Base-by-base conservation (phyloP, 2,888 invertebrate genomes). In the Matsumyia berberina region DNA sequence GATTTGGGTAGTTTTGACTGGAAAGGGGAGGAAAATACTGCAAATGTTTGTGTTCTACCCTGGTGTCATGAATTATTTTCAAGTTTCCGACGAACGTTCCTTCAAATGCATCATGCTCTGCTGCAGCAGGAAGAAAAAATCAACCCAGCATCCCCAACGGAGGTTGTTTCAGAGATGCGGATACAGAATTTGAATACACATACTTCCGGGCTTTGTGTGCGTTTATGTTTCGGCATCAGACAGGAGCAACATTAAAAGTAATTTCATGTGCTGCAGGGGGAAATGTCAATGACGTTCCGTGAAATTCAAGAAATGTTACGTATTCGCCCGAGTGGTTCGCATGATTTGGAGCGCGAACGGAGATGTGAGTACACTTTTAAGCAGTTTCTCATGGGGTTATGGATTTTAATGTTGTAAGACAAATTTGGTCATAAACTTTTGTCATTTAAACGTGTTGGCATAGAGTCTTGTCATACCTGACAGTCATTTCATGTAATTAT, bases 51-150 rank as follows among this genome's bases (percentile, higher is more conserved):
- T n/a, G 31, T 31, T 11, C 15, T 62, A 44, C 33, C 17, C 31
- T n/a, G 24, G 39, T 81, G 70, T 53, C 66, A 66, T 82, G 66
- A 72, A 78, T 72, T 72, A 82, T 78, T 82, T 72, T 39, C 6
- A 17, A 53, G 53, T 62, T 72, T 66, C 17, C 37, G 39, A 57
- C 37, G 9, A 53, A 55, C 39, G 51, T 44, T 53, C 49, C 49
- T 9, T 33, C 17, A 33, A 76, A 62, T 64, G 42, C 58, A 66
- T 66, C 69, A 29, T 62, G 51, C 8, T 37, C 11, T 67, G 33
- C 12, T 62, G 44, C 24, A 9, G 53, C 35, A 35, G 51, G 49
- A 42, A 39, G 58, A 60, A 60, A 76, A 69, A 51, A 76, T 66
- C 51, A 66, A 46, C 55, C 5, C 7, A 6, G 66, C 72, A 72